phyloP scores from a whole-genome alignment of 2,113 vertebrate species.

The Tapirus terrestris region DNA sequence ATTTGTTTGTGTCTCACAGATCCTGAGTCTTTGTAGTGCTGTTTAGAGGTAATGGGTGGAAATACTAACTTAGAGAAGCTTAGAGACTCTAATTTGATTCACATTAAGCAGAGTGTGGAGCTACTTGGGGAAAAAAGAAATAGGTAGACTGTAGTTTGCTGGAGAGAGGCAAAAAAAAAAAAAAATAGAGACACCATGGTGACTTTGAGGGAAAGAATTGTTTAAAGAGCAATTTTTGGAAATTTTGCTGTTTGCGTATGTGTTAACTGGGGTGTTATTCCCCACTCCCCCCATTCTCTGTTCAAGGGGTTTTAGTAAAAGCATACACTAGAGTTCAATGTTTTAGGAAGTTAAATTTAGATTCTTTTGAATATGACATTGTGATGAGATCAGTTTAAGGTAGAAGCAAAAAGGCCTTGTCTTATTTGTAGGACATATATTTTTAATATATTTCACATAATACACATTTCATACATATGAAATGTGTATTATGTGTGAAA shows the following conservation, averaged over 20 bases:
- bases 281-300: background rate
- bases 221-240: conserved; percentile 2
- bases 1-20: conserved; percentile 50
- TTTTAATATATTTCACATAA: background rate
- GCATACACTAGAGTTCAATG: conserved; percentile 17
- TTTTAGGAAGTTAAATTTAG: conserved; percentile 28
- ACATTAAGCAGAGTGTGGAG: background rate
- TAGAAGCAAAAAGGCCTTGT: background rate
- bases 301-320: conserved; percentile 13
- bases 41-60: background rate
- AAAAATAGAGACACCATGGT: background rate
- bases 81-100: conserved; percentile 11
- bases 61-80: conserved; percentile 2
- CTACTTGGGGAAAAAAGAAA: background rate
- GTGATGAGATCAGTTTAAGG: conserved; percentile 12
- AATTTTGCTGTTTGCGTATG: background rate
- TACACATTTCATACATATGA: background rate
- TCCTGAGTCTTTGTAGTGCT: background rate
- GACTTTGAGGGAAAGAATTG: background rate
- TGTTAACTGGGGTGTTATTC: background rate
- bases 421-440: background rate
- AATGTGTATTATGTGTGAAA: background rate
- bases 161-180: background rate
- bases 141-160: background rate
- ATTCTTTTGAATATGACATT: conserved; percentile 20